Evolutionary conservation across 2,113 vertebrate genomes (phyloP).

Genomic region (Lepisosteus oculatus): DNA sequence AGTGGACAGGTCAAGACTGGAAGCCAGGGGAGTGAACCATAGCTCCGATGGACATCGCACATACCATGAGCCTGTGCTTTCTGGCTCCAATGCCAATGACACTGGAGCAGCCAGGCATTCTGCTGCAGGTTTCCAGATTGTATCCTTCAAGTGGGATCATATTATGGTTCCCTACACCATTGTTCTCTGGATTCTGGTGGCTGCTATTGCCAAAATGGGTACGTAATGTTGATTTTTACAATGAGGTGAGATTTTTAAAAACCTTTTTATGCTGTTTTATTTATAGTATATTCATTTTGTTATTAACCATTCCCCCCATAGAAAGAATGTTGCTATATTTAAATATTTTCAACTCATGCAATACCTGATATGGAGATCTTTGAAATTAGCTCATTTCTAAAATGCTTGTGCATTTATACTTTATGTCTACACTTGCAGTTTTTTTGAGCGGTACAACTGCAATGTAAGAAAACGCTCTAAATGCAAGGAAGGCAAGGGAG

Average conservation of each 20-base stretch:
- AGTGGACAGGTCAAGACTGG: neutral
- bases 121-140: slow-evolving; percentile 60
- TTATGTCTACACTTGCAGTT: too few species aligned
- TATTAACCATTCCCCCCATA: neutral
- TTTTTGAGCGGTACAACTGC: too few species aligned
- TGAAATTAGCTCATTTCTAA: too few species aligned
- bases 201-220: slow-evolving; percentile 85
- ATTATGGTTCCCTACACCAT: slow-evolving; percentile 74
- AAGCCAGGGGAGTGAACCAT: neutral
- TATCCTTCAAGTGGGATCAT: slow-evolving; percentile 80
- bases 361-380: too few species aligned
- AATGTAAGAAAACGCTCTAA: too few species aligned
- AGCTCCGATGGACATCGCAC: neutral
- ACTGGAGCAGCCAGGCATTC: neutral
- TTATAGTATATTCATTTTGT: neutral
- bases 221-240: slow-evolving; percentile 35
- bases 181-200: slow-evolving; percentile 81
- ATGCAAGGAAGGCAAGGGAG: too few species aligned
- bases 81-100: neutral
- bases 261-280: neutral
- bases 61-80: neutral
- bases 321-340: neutral
- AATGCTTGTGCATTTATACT: too few species aligned
- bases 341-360: too few species aligned
- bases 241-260: neutral